Conservation (phyloP, 2,113 vertebrate species). For the Lethenteron reissneri region DNA sequence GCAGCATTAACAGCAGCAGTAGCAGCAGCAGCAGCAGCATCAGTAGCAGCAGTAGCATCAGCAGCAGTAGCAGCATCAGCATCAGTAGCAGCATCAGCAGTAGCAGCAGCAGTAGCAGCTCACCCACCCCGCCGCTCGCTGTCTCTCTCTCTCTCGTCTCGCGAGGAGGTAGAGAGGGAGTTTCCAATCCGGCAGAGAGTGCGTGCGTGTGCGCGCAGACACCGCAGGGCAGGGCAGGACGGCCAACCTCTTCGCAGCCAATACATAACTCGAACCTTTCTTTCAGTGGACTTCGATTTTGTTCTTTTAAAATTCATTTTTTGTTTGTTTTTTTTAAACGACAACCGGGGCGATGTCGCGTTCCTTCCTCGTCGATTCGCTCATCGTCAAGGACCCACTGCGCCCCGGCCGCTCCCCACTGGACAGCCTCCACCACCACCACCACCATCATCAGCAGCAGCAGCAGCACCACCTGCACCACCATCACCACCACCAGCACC, state of each 20-base stretch:
- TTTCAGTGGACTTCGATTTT: background rate
- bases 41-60: too few relatives aligned
- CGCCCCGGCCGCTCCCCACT: background rate
- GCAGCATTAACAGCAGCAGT: too few relatives aligned
- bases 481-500: background rate
- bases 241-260: background rate
- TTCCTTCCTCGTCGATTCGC: constrained; percentile 91
- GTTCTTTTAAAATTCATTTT: background rate
- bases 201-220: background rate
- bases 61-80: too few relatives aligned
- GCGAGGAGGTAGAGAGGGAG: background rate
- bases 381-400: constrained; percentile 74
- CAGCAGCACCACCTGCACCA: background rate
- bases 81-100: too few relatives aligned
- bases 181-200: background rate
- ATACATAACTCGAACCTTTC: too few relatives aligned
- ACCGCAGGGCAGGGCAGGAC: background rate
- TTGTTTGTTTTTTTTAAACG: constrained; percentile 7
- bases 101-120: too few relatives aligned
- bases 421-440: background rate
- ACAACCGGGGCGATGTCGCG: constrained; percentile 46
- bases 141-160: too few relatives aligned
- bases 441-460: background rate
- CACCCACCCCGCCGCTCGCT: too few relatives aligned
- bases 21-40: too few relatives aligned